Conservation (phyloP, 2,797 vertebrate species). For the Stomatorhinus walkeri region DNA sequence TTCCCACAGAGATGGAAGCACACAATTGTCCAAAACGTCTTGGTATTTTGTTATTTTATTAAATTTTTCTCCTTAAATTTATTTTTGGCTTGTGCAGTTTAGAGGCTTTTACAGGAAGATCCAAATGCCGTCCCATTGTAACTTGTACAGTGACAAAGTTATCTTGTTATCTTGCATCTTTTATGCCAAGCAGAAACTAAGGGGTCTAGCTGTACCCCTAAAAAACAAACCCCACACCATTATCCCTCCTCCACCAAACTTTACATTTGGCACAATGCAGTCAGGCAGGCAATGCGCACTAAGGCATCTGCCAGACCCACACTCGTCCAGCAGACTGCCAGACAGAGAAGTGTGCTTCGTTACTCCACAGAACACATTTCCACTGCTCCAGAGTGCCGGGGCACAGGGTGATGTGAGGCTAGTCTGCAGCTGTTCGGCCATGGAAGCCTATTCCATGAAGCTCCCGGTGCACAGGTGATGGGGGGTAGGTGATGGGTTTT, state of each 20-base stretch:
- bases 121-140: too few species aligned
- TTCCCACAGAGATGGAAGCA: too few species aligned
- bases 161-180: too few species aligned
- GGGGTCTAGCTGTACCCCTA: too few species aligned
- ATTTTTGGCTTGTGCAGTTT: too few species aligned
- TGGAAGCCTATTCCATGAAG: neutral
- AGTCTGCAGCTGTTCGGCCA: neutral
- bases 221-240: too few species aligned
- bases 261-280: neutral
- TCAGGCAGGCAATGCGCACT: neutral
- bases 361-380: neutral
- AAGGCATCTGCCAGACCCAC: neutral
- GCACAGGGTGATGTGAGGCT: neutral
- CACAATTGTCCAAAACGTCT: too few species aligned
- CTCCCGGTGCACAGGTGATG: neutral
- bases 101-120: too few species aligned
- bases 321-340: neutral
- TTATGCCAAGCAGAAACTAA: too few species aligned
- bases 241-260: neutral
- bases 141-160: too few species aligned
- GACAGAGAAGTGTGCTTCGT: neutral
- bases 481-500: neutral
- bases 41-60: too few species aligned
- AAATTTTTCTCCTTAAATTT: too few species aligned
- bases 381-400: neutral